A percentile compares a stretch with the other conserved stretches of the same genome.
Conservation (phyloP, 1,140 invertebrate species). For the Gyrodactylus bullatarudis region DNA sequence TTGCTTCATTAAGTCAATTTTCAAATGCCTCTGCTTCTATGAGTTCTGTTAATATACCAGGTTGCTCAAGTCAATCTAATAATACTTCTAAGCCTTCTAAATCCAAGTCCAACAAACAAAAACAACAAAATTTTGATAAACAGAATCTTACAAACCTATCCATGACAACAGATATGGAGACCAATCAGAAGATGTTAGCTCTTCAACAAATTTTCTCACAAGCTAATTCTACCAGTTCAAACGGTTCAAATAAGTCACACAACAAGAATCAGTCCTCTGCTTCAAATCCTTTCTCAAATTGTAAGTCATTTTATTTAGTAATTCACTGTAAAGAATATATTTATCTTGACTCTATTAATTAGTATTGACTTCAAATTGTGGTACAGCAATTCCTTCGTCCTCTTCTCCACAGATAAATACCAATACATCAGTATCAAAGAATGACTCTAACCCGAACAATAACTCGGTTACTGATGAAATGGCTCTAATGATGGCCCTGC, state of each 20-base stretch:
- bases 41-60: neutral
- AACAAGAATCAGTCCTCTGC: too few relatives aligned
- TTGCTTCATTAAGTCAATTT: neutral
- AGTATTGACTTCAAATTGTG: neutral
- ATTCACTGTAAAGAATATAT: neutral
- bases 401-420: too few relatives aligned
- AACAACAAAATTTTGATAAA: neutral
- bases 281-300: neutral
- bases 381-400: too few relatives aligned
- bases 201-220: neutral
- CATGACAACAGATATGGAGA: neutral
- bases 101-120: too few relatives aligned
- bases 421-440: too few relatives aligned
- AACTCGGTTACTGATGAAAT: neutral
- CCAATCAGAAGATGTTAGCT: neutral
- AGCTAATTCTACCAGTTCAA: neutral
- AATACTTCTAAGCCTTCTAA: too few relatives aligned
- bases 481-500: neutral
- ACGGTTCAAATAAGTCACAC: neutral
- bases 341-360: neutral
- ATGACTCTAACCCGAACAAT: neutral
- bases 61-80: too few relatives aligned
- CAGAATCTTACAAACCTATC: neutral
- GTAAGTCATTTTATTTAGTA: neutral
- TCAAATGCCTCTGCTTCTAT: neutral